Base-by-base conservation (phyloP, 2,113 vertebrate genomes). In the Arothron firmamentum region DNA sequence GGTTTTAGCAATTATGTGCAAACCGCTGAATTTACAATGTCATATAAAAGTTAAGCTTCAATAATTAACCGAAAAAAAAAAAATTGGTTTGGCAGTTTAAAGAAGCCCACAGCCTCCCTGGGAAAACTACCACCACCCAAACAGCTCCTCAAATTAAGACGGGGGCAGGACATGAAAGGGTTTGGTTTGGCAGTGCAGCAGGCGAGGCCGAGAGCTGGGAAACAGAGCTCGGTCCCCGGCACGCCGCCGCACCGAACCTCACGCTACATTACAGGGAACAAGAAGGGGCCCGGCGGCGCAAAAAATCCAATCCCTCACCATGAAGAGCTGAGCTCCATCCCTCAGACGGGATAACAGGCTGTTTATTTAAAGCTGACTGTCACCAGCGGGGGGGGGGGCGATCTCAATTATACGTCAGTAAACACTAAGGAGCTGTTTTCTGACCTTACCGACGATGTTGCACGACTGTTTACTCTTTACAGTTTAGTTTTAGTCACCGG, bases 241-340 rank as follows among this genome's bases (percentile, higher is more conserved):
- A 70, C 23, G 25, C 65, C 12, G 38, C 74, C 34, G 63, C 64
- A 51, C 72, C 71, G 59, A 62, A 59, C 65, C 78, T 80, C 77
- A 79, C 34, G 80, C 78, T 79, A 70, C 65, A 68, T 85, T 82
- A 79, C 42, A 28, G 58, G 50, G 21, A 23, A 23, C 25, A 82
- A 81, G 77, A 83, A 72, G 59, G 51, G 48, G 59, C 70, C 68
- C 52, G 9, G 59, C 25, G 72, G 72, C 65, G 62, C 61, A 46
- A 78, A n/a, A 18, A 49, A 73, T 84, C 74, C 63, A 70, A 53
- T 75, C 72, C 76, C 64, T 45, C 2, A 64, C 64, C 59, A 19
- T 58, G 28, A 65, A 55, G 55, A 43, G 45, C 60, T 71, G 9
- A 38, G 34, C 69, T 74, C 62, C 70, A 58, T 72, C 66, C 51